Percentiles rank a stretch among this genome's conserved stretches.
Conservation (phyloP, 1,140 invertebrate species). For the Elymnias hypermnestra region DNA sequence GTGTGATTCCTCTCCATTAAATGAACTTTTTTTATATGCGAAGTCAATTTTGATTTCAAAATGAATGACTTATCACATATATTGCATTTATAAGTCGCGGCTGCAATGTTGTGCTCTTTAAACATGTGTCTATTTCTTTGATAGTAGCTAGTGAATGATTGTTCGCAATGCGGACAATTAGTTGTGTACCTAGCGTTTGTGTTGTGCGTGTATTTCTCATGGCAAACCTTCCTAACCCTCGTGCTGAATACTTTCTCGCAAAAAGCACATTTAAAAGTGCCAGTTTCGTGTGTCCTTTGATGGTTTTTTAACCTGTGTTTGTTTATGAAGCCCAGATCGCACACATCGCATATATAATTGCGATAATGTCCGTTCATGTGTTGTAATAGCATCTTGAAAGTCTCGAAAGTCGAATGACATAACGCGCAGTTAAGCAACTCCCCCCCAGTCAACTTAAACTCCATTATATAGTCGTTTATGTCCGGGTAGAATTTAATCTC, state of each 20-base stretch:
- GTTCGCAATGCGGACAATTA: conserved; percentile 50
- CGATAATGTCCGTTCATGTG: conserved; percentile 70
- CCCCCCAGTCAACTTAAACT: conserved; percentile 46
- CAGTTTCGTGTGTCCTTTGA: conserved; percentile 54
- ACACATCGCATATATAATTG: conserved; percentile 86
- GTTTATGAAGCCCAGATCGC: conserved; percentile 81
- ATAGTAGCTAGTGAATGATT: conserved; percentile 57
- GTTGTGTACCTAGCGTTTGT: conserved; percentile 47
- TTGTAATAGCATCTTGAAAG: conserved; percentile 57
- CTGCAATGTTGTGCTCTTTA: conserved; percentile 39
- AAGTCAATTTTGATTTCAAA: conserved; percentile 50
- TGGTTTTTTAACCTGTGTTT: conserved; percentile 74
- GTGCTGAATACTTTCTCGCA: conserved; percentile 70
- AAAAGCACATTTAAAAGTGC: conserved; percentile 46
- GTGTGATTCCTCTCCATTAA: conserved; percentile 59
- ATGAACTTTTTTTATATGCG: conserved; percentile 61
- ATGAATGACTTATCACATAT: conserved; percentile 60
- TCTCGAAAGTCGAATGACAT: conserved; percentile 51
- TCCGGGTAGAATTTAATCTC: conserved; percentile 48
- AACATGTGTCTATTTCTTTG: conserved; percentile 58
- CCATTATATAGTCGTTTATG: conserved; percentile 50
- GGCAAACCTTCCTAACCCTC: conserved; percentile 38
- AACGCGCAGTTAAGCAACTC: conserved; percentile 49
- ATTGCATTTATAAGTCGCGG: conserved; percentile 54
- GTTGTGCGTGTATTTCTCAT: conserved; percentile 61